Base-by-base conservation (phyloP, 2,797 vertebrate genomes). In the Poliocrania exsul region DNA sequence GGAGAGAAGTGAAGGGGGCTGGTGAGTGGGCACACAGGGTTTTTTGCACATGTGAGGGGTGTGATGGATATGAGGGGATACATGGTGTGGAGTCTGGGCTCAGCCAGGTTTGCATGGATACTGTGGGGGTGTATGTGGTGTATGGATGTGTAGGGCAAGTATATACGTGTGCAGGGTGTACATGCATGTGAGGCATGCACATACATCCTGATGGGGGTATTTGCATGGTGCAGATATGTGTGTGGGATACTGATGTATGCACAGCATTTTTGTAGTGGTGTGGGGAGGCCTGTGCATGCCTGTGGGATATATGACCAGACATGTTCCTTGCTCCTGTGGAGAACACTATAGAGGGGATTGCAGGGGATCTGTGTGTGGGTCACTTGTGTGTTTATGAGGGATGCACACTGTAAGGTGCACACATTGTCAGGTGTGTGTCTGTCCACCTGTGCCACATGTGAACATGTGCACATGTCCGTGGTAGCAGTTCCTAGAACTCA, bases 381-480 rank as follows among this genome's bases (percentile, higher is more conserved):
- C 26, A 4, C 1, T 1, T 6, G 15, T 9, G 4, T 25, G 24
- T 38, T 8, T 19, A 12, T 1, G 0, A 11, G 10, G 49, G 9
- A 16, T 4, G 28, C 3, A 3, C 73, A 6, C 57, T 13, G 26
- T 51, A 44, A 70, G 35, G 44, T 37, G 38, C 31, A 2, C 0
- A 3, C 0, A 0, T 9, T 58, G 75, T 26, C 51, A 44, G 50
- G n/a, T 2, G 14, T 47, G 37, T 54, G n/a, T 53, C 77, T 5
- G 1, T 28, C 46, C 28, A 47, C 60, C 28, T 4, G n/a, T 2
- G 0, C 37, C 5, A 2, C 49, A 29, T 0, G 0, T 18, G 31
- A 4, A 35, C 42, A 23, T 0, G 0, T 38, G 33, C 6, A 2
- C 17, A 31, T 15, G 60, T 49, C 44, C 37, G 17, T 0, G 0